Evolutionary conservation across 2,888 invertebrate genomes (phyloP).

Genomic region (Polymixis flavicincta): DNA sequence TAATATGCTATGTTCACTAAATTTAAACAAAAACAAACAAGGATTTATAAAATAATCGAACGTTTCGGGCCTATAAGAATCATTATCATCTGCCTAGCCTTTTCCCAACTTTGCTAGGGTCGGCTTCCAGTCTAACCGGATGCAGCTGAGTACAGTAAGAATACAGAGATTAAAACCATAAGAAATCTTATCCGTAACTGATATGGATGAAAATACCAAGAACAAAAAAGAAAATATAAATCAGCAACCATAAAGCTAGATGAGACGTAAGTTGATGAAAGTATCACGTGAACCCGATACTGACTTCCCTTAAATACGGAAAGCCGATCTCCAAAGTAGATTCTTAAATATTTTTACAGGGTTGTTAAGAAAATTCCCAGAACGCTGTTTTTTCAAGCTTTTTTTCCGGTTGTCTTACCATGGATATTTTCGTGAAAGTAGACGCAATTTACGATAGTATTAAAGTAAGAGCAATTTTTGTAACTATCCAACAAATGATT

Average conservation of each 20-base stretch:
- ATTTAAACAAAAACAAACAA: neutral
- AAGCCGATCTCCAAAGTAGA: slow-evolving; percentile 52
- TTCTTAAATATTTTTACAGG: slow-evolving; percentile 60
- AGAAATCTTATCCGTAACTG: neutral
- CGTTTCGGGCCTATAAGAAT: too few species aligned
- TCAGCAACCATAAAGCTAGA: slow-evolving; percentile 15
- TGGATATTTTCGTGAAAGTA: slow-evolving; percentile 9
- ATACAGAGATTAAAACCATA: neutral
- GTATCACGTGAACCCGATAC: slow-evolving; percentile 33
- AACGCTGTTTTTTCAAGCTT: slow-evolving; percentile 3
- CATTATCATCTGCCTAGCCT: too few species aligned
- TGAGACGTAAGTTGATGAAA: slow-evolving; percentile 42
- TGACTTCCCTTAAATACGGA: slow-evolving; percentile 36
- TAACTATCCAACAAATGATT: neutral
- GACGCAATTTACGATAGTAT: slow-evolving; percentile 21
- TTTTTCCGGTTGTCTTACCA: slow-evolving; percentile 7
- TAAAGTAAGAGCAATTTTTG: slow-evolving; percentile 3
- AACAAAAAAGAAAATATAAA: slow-evolving; percentile 4
- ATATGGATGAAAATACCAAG: neutral
- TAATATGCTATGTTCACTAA: neutral
- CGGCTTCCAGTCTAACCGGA: too few species aligned
- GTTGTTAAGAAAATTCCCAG: slow-evolving; percentile 53
- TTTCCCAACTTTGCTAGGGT: too few species aligned
- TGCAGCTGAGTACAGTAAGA: too few species aligned
- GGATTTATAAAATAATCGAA: neutral